Conservation (phyloP, 2,888 invertebrate genomes). For the Cheilosia vulpina region DNA sequence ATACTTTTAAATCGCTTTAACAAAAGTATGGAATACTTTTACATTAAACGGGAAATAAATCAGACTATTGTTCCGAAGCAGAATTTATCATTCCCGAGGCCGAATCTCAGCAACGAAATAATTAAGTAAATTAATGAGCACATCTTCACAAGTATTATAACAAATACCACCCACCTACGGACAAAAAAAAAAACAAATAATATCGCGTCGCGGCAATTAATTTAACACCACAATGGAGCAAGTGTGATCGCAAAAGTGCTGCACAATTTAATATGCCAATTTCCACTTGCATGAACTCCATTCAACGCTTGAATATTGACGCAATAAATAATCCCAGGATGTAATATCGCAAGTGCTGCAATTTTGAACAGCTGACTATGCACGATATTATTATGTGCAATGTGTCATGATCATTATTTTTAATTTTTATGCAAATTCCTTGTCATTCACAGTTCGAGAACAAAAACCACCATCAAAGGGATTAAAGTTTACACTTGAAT, state of each 20-base stretch:
- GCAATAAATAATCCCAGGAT: conserved; percentile 46
- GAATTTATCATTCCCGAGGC: conserved; percentile 33
- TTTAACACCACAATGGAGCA: conserved; percentile 46
- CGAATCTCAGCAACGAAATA: conserved; percentile 38
- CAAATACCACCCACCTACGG: not conserved
- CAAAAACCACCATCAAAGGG: not conserved
- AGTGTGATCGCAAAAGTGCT: conserved; percentile 3
- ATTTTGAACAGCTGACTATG: conserved; percentile 13
- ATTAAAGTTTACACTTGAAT: conserved; percentile 39
- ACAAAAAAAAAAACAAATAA: conserved; percentile 27
- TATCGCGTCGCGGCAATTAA: conserved; percentile 39
- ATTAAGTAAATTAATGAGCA: conserved; percentile 55
- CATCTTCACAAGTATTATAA: not conserved
- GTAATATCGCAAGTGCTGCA: conserved; percentile 20
- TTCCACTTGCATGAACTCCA: conserved; percentile 26
- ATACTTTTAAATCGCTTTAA: conserved; percentile 11
- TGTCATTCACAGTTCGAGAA: conserved; percentile 22
- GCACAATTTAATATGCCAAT: conserved; percentile 43
- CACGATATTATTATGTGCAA: not conserved
- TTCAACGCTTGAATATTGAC: conserved; percentile 12
- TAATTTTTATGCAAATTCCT: conserved; percentile 50
- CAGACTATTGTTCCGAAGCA: conserved; percentile 32
- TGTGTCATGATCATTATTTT: conserved; percentile 50
- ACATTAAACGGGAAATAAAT: conserved; percentile 52
- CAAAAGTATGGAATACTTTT: conserved; percentile 39